Evolutionary conservation across 2,113 vertebrate genomes (phyloP).

Genomic region (Prolemur simus): DNA sequence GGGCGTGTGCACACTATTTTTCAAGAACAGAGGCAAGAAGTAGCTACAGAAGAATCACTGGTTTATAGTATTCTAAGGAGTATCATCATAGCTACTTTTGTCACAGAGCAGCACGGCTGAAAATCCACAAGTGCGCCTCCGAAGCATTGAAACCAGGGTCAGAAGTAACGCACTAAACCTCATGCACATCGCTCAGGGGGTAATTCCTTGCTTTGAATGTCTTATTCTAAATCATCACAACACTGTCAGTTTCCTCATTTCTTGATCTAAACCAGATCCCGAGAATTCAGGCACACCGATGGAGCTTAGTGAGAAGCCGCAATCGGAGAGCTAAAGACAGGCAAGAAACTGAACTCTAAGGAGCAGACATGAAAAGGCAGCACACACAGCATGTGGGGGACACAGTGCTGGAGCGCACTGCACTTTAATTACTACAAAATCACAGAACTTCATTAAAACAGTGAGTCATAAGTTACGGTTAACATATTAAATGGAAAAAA

Average conservation of each 20-base stretch:
- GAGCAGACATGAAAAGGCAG: rapidly evolving
- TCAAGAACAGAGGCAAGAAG: not conserved
- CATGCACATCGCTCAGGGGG: rapidly evolving
- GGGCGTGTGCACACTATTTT: rapidly evolving
- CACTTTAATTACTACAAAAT: not conserved
- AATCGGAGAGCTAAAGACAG: no score
- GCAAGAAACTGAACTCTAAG: not conserved
- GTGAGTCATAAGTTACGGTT: not conserved
- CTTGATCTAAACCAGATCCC: not conserved
- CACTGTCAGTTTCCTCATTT: not conserved
- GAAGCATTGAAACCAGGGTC: not conserved
- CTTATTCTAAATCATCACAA: not conserved
- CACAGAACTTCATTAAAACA: not conserved
- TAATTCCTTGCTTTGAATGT: not conserved
- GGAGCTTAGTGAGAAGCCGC: not conserved
- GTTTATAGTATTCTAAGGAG: not conserved
- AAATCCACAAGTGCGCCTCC: rapidly evolving
- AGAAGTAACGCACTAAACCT: not conserved
- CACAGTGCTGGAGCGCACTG: rapidly evolving
- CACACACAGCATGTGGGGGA: rapidly evolving
- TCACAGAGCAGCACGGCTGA: not conserved
- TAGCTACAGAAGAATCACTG: not conserved
- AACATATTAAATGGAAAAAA: not conserved
- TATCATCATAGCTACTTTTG: not conserved
- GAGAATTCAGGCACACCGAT: not conserved